Evolutionary conservation across 2,797 vertebrate species (phyloP).

Genomic region (Ataeniobius toweri): DNA sequence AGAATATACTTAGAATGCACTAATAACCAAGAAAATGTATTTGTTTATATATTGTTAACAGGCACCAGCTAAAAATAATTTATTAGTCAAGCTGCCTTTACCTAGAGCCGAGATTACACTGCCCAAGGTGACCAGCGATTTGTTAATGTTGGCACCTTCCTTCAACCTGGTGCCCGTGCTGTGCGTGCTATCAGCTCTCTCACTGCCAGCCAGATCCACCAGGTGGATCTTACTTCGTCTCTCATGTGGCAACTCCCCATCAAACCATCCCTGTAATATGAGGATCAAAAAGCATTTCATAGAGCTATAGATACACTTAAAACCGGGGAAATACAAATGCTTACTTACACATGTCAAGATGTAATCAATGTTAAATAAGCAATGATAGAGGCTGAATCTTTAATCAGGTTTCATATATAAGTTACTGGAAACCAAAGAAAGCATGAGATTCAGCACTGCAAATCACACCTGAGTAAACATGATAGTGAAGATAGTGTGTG

Average conservation of each 20-base stretch:
- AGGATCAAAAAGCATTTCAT: background rate
- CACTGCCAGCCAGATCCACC: slow-evolving; percentile 94
- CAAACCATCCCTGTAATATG: slow-evolving; percentile 86
- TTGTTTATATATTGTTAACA: background rate
- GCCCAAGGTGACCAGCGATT: slow-evolving; percentile 93
- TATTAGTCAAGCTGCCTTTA: slow-evolving; percentile 55
- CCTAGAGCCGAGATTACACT: slow-evolving; percentile 95
- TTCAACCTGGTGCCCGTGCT: slow-evolving; percentile 88
- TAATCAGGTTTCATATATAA: background rate
- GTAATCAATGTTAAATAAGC: background rate
- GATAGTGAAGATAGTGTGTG: slow-evolving; percentile 94
- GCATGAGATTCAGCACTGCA: background rate
- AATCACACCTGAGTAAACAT: slow-evolving; percentile 89
- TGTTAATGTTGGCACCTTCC: slow-evolving; percentile 96
- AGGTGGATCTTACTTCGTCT: slow-evolving; percentile 95
- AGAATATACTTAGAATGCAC: background rate
- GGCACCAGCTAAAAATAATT: slow-evolving; percentile 1
- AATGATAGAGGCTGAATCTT: background rate
- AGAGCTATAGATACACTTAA: background rate
- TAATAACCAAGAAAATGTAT: background rate
- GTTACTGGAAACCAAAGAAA: background rate
- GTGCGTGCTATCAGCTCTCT: slow-evolving; percentile 86
- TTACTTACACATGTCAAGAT: background rate
- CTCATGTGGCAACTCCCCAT: slow-evolving; percentile 89
- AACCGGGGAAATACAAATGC: background rate